Evolutionary conservation across 2,888 invertebrate species (phyloP).

Genomic region (Synanthedon andrenaeformis): DNA sequence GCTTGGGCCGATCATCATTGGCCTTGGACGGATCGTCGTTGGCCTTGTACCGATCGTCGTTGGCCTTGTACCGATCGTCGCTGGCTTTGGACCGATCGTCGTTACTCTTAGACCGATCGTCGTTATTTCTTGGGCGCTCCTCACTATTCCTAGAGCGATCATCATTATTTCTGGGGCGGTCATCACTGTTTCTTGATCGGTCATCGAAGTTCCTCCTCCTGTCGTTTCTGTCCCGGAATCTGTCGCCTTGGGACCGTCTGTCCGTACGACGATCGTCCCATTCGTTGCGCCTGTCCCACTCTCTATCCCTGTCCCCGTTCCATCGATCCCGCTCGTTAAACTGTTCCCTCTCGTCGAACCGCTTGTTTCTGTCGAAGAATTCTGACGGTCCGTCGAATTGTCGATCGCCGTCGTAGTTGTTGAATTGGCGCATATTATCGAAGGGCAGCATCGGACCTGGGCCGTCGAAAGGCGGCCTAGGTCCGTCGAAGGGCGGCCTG

Average conservation of each 20-base stretch:
- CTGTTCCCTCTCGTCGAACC: constrained; percentile 52
- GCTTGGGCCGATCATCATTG: not conserved
- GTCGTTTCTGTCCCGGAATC: constrained; percentile 24
- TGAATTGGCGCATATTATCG: constrained; percentile 9
- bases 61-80: constrained; percentile 5
- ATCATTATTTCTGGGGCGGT: not conserved
- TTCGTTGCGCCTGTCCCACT: constrained; percentile 30
- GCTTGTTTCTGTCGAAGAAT: constrained; percentile 48
- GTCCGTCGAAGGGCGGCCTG: constrained; percentile 14
- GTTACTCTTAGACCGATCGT: constrained; percentile 5
- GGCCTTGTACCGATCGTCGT: constrained; percentile 6
- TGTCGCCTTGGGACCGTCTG: constrained; percentile 34
- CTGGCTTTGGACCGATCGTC: constrained; percentile 6
- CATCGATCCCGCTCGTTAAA: constrained; percentile 40
- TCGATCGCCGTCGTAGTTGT: constrained; percentile 11
- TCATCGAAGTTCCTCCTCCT: constrained; percentile 33
- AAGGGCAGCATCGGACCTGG: constrained; percentile 11
- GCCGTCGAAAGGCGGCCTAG: constrained; percentile 17
- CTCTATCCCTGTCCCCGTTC: constrained; percentile 29
- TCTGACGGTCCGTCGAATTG: constrained; percentile 43
- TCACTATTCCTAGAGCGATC: constrained; percentile 13
- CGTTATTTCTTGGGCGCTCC: constrained; percentile 1
- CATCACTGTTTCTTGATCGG: constrained; percentile 5
- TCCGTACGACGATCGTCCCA: constrained; percentile 44
- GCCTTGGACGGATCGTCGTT: constrained; percentile 1